These are phyloP conservation scores for Timema podura DNA, from an alignment of 2,888 invertebrate species.

Conservation along the genomic window DNA sequence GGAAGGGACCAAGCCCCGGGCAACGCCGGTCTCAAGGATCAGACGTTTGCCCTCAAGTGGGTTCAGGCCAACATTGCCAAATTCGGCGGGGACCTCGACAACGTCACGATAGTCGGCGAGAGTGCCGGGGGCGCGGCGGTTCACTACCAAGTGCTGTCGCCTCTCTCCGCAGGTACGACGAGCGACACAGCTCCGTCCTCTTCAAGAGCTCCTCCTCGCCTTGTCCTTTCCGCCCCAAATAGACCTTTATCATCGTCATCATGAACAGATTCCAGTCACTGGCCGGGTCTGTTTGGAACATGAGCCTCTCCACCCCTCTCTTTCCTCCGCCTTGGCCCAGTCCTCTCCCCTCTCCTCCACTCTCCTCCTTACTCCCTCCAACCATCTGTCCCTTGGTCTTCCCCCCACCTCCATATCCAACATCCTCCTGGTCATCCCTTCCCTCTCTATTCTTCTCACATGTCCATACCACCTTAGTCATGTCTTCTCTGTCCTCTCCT, in stretches of 20 bases:
- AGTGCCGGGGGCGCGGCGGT: constrained; percentile 20
- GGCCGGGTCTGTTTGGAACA: too few relatives aligned
- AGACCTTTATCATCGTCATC: too few relatives aligned
- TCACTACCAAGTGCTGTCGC: constrained; percentile 21
- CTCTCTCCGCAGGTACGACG: constrained; percentile 16
- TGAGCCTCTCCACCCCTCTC: background rate
- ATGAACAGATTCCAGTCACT: too few relatives aligned
- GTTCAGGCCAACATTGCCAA: constrained; percentile 13
- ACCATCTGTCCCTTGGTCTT: too few relatives aligned
- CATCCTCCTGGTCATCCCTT: too few relatives aligned
- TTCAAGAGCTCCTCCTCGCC: too few relatives aligned
- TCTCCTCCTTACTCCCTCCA: too few relatives aligned
- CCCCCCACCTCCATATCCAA: too few relatives aligned
- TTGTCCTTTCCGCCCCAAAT: too few relatives aligned
- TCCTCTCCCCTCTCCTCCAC: too few relatives aligned
- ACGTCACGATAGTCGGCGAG: constrained; percentile 20
- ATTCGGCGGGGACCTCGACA: constrained; percentile 19
- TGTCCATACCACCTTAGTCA: too few relatives aligned
- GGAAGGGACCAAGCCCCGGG: constrained; percentile 15
- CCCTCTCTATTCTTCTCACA: too few relatives aligned
- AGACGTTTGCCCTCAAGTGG: constrained; percentile 18
- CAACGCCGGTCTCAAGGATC: constrained; percentile 23
- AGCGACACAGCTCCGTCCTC: background rate
- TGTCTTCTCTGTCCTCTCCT: background rate
- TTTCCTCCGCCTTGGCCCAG: background rate